Evolutionary conservation across 1,140 invertebrate species (phyloP), one percentile per base, ranked within the genome.

Genomic region (Popillia japonica): DNA sequence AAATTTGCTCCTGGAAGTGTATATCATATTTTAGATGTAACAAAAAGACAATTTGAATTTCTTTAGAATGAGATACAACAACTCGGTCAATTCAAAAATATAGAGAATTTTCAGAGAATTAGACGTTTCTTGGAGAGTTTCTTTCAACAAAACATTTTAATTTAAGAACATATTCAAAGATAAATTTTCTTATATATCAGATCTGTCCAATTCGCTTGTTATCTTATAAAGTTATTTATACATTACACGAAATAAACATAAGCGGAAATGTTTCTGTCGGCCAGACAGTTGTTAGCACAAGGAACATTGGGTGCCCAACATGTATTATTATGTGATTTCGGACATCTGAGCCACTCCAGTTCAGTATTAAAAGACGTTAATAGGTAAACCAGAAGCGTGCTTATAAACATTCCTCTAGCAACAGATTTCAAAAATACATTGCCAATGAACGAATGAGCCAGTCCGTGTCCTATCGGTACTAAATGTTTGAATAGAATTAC

Each of bases 211-310:
- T 34, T 34, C 27, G 27, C 4, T 4, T 34, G 4, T 34, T 34
- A 34, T 34, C 27, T 1, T 34, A 34, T n/a, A 55, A 14, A 55
- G 0, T 17, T 3, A 55, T n/a, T 14, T n/a, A 74, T 2, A 22
- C 42, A 9, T 40, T 76, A 76, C 75, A 9, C 48, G 44, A 55
- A 76, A 27, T 76, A 76, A 23, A 76, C 0, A n/a, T 48, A 48
- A 3, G 75, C 75, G 0, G 75, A 76, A 59, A 55, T 55, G 2
- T 48, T 44, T 6, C 14, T 17, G 7, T 10, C 11, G 9, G 40
- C 41, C 6, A 76, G 11, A 20, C 75, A 76, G 55, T 76, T 27
- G 11, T 22, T 27, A 9, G 41, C 22, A 27, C 75, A 76, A 14
- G 8, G 22, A 6, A 6, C 7, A 7, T 2, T 7, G 6, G 17